Conservation (phyloP, 2,797 vertebrate genomes). For the Anisognathus igniventris region DNA sequence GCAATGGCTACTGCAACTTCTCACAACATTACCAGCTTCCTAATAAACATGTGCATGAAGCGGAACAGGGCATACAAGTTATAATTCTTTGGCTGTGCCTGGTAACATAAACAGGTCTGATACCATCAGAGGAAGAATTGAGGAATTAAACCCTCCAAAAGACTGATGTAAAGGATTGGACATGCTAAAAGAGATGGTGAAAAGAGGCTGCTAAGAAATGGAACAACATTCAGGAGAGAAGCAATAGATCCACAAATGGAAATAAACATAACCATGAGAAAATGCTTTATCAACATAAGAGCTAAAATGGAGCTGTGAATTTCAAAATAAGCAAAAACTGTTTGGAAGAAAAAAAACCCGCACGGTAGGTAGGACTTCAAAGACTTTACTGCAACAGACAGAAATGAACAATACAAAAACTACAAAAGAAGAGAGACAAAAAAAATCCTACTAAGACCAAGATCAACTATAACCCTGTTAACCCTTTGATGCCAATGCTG, state of each 20-base stretch:
- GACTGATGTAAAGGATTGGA: conserved; percentile 54
- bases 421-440: conserved; percentile 28
- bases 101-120: conserved; percentile 47
- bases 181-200: conserved; percentile 31
- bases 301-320: conserved; percentile 39
- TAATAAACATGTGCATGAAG: conserved; percentile 60
- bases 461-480: not conserved
- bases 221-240: not conserved
- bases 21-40: not conserved
- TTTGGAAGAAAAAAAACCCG: not conserved
- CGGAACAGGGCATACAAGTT: not conserved
- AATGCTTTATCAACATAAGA: conserved; percentile 33
- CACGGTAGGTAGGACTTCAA: conserved; percentile 47
- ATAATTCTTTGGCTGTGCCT: conserved; percentile 37
- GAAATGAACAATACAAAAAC: conserved; percentile 38
- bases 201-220: not conserved
- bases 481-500: not conserved
- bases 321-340: conserved; percentile 44
- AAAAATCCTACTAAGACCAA: not conserved
- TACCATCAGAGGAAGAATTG: conserved; percentile 38
- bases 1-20: not conserved
- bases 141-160: conserved; percentile 49
- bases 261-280: conserved; percentile 47
- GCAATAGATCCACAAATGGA: not conserved
- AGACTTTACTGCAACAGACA: conserved; percentile 10